These are phyloP conservation scores for Phoxinus phoxinus DNA, from an alignment of 2,113 vertebrate genomes.

Conservation along the genomic window DNA sequence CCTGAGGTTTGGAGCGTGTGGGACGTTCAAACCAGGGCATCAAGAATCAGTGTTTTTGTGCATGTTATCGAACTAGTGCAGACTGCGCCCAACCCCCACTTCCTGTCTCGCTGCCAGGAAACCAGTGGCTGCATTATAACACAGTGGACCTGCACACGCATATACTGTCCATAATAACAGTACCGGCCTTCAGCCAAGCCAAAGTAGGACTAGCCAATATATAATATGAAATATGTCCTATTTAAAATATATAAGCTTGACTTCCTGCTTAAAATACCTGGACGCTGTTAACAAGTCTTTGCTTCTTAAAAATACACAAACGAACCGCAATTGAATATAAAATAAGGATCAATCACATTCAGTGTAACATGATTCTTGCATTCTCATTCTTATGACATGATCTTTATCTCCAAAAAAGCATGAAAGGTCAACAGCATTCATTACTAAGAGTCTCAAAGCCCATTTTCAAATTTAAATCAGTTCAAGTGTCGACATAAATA, in stretches of 20 bases:
- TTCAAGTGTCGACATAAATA: constrained; percentile 9
- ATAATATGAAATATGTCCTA: not conserved
- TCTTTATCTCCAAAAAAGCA: not conserved
- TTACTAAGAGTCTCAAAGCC: not conserved
- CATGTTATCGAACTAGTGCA: constrained; percentile 58
- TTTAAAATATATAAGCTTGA: not conserved
- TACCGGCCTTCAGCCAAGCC: not conserved
- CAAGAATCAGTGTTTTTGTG: constrained; percentile 61
- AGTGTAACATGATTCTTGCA: not conserved
- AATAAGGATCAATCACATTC: not conserved
- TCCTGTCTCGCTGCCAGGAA: constrained; percentile 77
- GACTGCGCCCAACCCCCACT: constrained; percentile 67
- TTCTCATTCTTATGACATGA: not conserved
- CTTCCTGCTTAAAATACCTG: not conserved
- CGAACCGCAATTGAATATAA: not conserved
- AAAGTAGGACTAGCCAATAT: not conserved
- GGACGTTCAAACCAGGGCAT: constrained; percentile 37
- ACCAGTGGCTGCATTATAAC: constrained; percentile 43
- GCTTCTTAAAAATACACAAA: not conserved
- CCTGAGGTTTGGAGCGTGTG: not conserved
- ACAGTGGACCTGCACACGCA: constrained; percentile 28
- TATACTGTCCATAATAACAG: constrained; percentile 18
- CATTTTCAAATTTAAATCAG: not conserved
- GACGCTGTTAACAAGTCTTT: not conserved
- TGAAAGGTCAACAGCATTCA: constrained; percentile 11